phyloP scores from a whole-genome alignment of 2,113 vertebrate genomes.

The Eublepharis macularius region DNA sequence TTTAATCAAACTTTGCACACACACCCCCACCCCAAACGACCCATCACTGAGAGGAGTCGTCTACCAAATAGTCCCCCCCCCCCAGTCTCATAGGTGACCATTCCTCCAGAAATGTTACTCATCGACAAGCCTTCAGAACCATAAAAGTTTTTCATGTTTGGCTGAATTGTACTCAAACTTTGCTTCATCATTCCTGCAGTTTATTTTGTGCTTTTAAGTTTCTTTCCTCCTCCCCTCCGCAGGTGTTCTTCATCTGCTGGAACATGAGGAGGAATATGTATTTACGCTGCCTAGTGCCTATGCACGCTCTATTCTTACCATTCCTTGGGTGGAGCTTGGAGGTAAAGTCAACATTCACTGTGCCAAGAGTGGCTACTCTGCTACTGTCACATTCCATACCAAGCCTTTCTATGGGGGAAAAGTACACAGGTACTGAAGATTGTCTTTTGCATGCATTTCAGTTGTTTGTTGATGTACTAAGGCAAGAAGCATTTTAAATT shows the following conservation, averaged over 20 bases:
- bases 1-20: neutral
- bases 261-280: constrained; percentile 91
- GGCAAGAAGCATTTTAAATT: neutral
- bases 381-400: constrained; percentile 91
- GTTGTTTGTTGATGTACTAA: neutral
- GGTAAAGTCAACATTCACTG: constrained; percentile 93
- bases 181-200: neutral
- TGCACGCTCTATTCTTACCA: constrained; percentile 94
- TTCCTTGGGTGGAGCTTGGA: constrained; percentile 96
- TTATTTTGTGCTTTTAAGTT: neutral
- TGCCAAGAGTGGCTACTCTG: constrained; percentile 89
- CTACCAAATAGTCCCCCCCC: neutral
- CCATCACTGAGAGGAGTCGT: neutral
- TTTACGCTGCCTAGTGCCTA: constrained; percentile 96
- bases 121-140: neutral
- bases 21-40: neutral
- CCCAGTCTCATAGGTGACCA: neutral
- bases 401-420: constrained; percentile 97
- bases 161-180: neutral
- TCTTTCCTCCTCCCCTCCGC: rapidly evolving
- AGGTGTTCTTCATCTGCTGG: constrained; percentile 87
- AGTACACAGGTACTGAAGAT: constrained; percentile 85
- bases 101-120: neutral
- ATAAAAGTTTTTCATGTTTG: neutral
- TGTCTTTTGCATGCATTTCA: neutral